phyloP scores from a whole-genome alignment of 1,140 invertebrate species.

The Lucilia sericata region DNA sequence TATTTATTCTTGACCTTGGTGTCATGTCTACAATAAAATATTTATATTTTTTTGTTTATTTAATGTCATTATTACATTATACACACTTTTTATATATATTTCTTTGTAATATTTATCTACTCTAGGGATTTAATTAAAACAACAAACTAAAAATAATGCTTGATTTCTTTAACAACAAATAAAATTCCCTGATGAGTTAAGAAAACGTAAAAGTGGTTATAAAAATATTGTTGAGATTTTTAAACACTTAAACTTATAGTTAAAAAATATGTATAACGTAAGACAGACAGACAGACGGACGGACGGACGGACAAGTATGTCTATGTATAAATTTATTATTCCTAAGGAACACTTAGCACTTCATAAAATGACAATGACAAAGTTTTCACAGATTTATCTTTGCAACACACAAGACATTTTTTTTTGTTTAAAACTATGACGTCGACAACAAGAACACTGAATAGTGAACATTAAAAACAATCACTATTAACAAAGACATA shows the following conservation, averaged over 20 bases:
- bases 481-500: slow-evolving; percentile 44
- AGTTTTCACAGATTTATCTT: slow-evolving; percentile 31
- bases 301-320: neutral
- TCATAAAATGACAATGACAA: slow-evolving; percentile 43
- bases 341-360: slow-evolving; percentile 40
- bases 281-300: neutral
- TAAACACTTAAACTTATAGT: neutral
- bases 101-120: slow-evolving; percentile 12
- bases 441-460: neutral
- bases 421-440: neutral
- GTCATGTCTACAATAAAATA: slow-evolving; percentile 2
- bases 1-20: neutral
- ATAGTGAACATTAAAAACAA: slow-evolving; percentile 30
- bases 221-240: neutral
- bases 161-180: neutral
- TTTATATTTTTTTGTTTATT: neutral
- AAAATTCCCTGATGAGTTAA: slow-evolving; percentile 4
- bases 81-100: neutral
- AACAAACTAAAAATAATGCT: slow-evolving; percentile 18
- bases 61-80: neutral
- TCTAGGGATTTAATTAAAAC: slow-evolving; percentile 39
- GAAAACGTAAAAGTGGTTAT: slow-evolving; percentile 12
- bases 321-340: slow-evolving; percentile 37
- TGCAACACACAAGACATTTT: neutral
- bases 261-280: neutral